These are phyloP conservation scores for Tyto alba DNA, from an alignment of 2,113 vertebrate species.

Conservation along the genomic window DNA sequence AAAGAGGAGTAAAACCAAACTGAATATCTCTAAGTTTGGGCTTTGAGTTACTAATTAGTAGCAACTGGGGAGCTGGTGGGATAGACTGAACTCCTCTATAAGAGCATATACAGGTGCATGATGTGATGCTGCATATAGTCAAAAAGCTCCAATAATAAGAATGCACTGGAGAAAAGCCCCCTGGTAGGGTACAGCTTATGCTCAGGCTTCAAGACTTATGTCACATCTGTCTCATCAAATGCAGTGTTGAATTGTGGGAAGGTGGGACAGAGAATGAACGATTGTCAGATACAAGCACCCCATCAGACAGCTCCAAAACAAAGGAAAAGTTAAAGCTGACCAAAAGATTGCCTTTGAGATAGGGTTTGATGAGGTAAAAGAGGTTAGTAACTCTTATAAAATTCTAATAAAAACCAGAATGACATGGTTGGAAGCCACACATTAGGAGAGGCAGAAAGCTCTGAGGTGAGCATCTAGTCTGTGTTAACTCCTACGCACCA, in stretches of 20 bases:
- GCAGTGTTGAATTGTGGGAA: not conserved
- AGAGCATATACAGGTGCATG: fast-evolving
- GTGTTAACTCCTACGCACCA: not conserved
- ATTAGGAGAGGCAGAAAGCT: not conserved
- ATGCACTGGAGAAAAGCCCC: not conserved
- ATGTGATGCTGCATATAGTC: not conserved
- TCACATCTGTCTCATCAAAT: not conserved
- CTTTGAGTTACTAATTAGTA: not conserved
- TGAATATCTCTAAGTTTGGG: not conserved
- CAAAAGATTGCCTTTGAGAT: not conserved
- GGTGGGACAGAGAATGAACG: not conserved
- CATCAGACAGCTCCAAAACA: not conserved
- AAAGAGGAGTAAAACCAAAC: not conserved
- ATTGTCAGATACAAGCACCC: not conserved
- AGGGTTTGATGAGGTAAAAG: not conserved
- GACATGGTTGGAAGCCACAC: not conserved
- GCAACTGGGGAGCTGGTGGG: not conserved
- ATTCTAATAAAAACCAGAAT: not conserved
- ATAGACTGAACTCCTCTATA: not conserved
- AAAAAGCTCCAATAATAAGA: not conserved
- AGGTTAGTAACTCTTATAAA: not conserved
- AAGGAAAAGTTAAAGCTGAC: not conserved
- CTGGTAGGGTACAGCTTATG: not conserved
- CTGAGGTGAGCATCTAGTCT: not conserved
- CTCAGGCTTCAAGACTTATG: not conserved